A percentile compares a stretch with the other conserved stretches of the same genome.
Evolutionary conservation across 2,113 vertebrate species (phyloP).

Genomic region (Psittacus erithacus): DNA sequence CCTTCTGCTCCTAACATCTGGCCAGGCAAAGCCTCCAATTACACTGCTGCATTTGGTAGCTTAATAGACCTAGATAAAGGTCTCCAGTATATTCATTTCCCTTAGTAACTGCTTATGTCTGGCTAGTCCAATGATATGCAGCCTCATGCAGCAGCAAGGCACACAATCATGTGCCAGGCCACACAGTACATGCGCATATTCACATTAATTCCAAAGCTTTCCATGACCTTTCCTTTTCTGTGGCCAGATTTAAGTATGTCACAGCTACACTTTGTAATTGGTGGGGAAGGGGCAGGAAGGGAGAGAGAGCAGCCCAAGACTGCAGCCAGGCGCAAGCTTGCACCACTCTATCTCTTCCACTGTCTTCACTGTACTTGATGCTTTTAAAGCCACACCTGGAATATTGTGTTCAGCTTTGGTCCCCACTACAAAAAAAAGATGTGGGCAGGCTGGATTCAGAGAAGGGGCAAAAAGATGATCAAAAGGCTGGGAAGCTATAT

Average conservation of each 20-base stretch:
- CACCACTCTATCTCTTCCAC: fast-evolving
- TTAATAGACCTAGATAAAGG: conserved; percentile 29
- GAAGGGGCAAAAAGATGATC: neutral
- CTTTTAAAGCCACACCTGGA: neutral
- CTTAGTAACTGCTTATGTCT: conserved; percentile 10
- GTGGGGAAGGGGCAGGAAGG: neutral
- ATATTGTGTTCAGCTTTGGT: neutral
- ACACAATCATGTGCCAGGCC: neutral
- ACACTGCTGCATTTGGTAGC: neutral
- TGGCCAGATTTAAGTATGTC: neutral
- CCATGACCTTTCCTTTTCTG: neutral
- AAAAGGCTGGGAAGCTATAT: neutral
- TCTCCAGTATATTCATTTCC: neutral
- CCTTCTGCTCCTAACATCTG: conserved; percentile 66
- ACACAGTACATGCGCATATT: fast-evolving
- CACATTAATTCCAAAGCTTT: neutral
- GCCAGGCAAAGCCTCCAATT: conserved; percentile 48
- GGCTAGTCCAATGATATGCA: neutral
- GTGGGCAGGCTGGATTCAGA: neutral
- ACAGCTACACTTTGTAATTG: neutral
- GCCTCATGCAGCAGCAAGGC: neutral
- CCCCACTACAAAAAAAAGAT: neutral
- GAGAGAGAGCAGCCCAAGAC: neutral
- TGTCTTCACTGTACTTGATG: neutral
- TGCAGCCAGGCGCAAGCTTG: fast-evolving